Base-by-base conservation (phyloP, 2,113 vertebrate genomes). In the Sakesphorus luctuosus region DNA sequence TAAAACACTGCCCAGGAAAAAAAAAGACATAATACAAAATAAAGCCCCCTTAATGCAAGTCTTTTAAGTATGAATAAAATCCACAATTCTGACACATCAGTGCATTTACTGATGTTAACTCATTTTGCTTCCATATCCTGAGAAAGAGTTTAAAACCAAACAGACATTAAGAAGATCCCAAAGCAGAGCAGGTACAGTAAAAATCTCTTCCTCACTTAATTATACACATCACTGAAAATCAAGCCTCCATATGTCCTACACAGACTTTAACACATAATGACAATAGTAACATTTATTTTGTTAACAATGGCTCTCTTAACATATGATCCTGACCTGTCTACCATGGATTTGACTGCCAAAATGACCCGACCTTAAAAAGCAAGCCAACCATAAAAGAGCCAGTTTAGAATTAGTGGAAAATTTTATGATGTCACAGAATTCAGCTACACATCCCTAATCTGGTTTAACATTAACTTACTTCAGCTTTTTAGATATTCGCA, bases 41-140 rank as follows among this genome's bases (percentile, higher is more conserved):
- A 95, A 95, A 95, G 71, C 26, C 26, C 46, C 38, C 33, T 85
- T 69, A 68, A 65, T 84, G 47, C 73, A 94, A 94, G 90, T 90
- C 88, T 92, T 92, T 88, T 97, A 97, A 96, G 79, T 97, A 96
- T 95, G 73, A 96, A 96, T 96, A 96, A 96, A 96, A 94, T 94
- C 83, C 90, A 95, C 92, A 92, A 35, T 89, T 90, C 88, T 90
- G 65, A 94, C 92, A 92, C 86, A 93, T 84, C 49, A 75, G 47
- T 93, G 88, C 92, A 75, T 89, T 93, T 86, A 96, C 44, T 79
- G 88, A 88, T 93, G 87, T 81, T 78, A 85, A 82, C 61, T 96
- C 66, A 95, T 96, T 79, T 94, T 84, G 36, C 44, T 87, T 96
- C 88, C 52, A 93, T 90, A 97, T 93, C 92, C 90, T 92, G 92